phyloP scores from a whole-genome alignment of 2,888 invertebrate species.

The Megalurothrips usitatus region DNA sequence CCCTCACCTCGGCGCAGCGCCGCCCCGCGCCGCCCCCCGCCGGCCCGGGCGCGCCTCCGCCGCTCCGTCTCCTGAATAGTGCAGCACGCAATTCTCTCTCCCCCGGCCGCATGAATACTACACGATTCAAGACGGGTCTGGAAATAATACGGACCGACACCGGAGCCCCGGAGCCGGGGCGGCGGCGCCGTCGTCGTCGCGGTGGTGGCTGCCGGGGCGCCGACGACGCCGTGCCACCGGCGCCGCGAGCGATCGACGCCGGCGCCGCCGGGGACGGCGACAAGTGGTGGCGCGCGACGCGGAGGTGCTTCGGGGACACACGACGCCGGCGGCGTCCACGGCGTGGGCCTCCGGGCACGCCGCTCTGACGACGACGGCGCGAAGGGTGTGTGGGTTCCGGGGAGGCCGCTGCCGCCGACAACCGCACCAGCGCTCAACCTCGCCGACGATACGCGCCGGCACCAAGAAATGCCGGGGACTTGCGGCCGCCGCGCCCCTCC shows the following conservation, averaged over 20 bases:
- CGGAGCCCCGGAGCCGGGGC: not conserved
- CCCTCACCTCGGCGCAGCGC: not conserved
- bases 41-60: not conserved
- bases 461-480: not conserved
- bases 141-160: slow-evolving; percentile 12
- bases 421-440: not conserved
- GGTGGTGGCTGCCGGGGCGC: too few relatives aligned
- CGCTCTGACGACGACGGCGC: too few relatives aligned
- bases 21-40: not conserved
- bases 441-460: too few relatives aligned
- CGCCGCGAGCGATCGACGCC: too few relatives aligned
- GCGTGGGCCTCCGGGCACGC: too few relatives aligned
- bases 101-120: not conserved
- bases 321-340: too few relatives aligned
- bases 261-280: too few relatives aligned
- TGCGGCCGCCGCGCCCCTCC: not conserved
- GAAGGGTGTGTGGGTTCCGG: too few relatives aligned
- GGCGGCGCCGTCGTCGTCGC: not conserved
- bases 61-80: slow-evolving; percentile 6
- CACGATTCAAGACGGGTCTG: slow-evolving; percentile 4
- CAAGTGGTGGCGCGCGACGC: not conserved
- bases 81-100: slow-evolving; percentile 14
- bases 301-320: not conserved
- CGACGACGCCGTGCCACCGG: too few relatives aligned
- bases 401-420: too few relatives aligned